Base-by-base conservation (phyloP, 1,140 invertebrate species). In the Drosophila micromelanica region DNA sequence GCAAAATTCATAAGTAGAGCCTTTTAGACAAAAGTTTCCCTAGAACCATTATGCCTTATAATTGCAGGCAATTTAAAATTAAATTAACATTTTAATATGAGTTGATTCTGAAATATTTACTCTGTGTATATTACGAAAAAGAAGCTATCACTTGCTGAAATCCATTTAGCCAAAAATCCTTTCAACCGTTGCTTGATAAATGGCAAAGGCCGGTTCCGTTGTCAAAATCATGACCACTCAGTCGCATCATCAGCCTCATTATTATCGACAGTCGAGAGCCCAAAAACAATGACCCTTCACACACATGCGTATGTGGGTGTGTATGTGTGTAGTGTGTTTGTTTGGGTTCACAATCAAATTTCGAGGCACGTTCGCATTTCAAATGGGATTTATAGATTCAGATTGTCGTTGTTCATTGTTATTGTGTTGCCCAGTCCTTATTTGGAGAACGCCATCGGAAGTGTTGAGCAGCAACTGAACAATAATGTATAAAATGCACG, bases 381-480 rank as follows among this genome's bases (percentile, higher is more conserved):
- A 86, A 85, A 80, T 85, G 77, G 54, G 80, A 87, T 87, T 85
- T 86, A 87, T 86, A 69, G 46, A 45, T 42, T 17, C 27, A 67
- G 64, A 80, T 80, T 79, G 64, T 54, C 60, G 48, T 40, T 61
- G 70, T 38, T 40, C 65, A 64, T 27, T 62, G 76, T 61, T 74
- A 37, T 45, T 2, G 9, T 8, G 11, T 35, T 27, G 8, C 9
- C 9, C 23, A 23, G 9, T 17, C 6, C 30, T 0, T 35, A 12
- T 60, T 35, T 35, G 4, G 49, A 20, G 20, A 38, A 9, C 17
- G 17, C 54, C 3, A 42, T 3, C 51, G 30, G 49, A 63, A 63
- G 23, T 63, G 30, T 65, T 40, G n/a, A 23, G 4, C 13, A 20
- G 20, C n/a, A 35, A 51, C 48, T 38, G 48, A 69, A 54, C 57